Evolutionary conservation across 2,113 vertebrate genomes (phyloP), one percentile per base, ranked within the genome.

Genomic region (Melanocharis versteri): DNA sequence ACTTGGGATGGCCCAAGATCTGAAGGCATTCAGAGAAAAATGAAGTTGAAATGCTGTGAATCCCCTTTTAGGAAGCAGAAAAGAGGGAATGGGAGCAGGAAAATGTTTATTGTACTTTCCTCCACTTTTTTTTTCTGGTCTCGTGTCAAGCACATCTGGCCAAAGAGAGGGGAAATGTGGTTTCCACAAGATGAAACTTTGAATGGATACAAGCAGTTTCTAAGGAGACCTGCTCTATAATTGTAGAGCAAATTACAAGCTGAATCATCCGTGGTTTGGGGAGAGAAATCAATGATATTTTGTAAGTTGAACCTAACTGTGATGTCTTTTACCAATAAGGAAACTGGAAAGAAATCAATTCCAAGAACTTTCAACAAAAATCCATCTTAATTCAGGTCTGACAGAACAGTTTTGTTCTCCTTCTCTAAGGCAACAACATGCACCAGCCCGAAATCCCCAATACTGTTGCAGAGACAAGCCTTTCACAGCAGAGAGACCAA

Each of bases 191-290:
- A 96, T 8, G 8, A 93, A 87, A 80, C 68, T 94, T 90, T 93
- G 90, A 96, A 87, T 91, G 77, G 80, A 64, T 93, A 92, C 89
- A 96, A 89, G 90, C 89, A 96, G 93, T 90, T 96, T 96, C 95
- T 96, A 97, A 96, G 95, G 94, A 93, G 83, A 96, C 47, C 35
- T 94, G 73, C 70, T 85, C 62, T 94, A 81, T 96, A 93, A 97
- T 96, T 96, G 93, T 81, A 92, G 56, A 94, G 88, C 86, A 97
- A 97, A 97, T 96, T 92, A 95, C 90, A 96, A 96, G 93, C 87
- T 97, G 94, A 95, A 96, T 95, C 95, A 93, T 92, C 93, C 81
- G 92, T 78, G 93, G 95, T 87, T 75, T 92, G 58, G 47, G 68
- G 88, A 93, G 79, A 95, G 60, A 97, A 96, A 94, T 96, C 96